Evolutionary conservation across 1,140 invertebrate species (phyloP), one percentile per base, ranked within the genome.

Genomic region (Drosophila ohnishii): DNA sequence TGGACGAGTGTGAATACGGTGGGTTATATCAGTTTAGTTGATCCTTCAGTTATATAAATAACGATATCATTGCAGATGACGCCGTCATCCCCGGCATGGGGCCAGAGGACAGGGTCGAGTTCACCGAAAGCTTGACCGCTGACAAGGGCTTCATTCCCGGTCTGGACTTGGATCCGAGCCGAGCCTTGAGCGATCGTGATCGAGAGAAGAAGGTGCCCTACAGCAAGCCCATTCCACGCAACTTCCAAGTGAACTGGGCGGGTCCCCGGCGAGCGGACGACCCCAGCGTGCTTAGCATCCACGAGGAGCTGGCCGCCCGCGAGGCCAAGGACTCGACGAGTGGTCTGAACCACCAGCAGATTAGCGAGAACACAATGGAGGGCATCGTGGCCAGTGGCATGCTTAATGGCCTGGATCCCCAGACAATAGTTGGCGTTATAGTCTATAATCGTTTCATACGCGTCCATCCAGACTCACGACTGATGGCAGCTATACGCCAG

Each of bases 241-340:
- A 98, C 87, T 99, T 99, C 92, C 97, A 98, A 92, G 97, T 96
- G 28, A 97, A 98, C 64, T 99, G 98, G 98, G 97, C 97, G 83
- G 97, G 97, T 87, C 95, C 95, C 62, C 91, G 92, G 0, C 70
- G 90, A 0, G 74, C 79, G 0, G 91, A 92, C 42, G 94, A 94
- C 53, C 92, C 93, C 14, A 89, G 60, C 32, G 77, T 85, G 37
- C 75, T 89, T 1, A 84, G 84, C 65, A 88, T 88, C 13, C 80
- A 91, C 32, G 90, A 91, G 5, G 90, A 91, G 51, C 56, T 84
- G 44, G 80, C 78, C 10, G 82, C 82, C 11, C 70, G 81, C 3
- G 92, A 92, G 39, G 89, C 91, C 14, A 91, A 92, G 53, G 95
- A 95, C 81, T 94, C 95, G 22, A 94, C 94, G 4, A 88, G 73